phyloP scores from a whole-genome alignment of 2,113 vertebrate species.

The Bambusicola thoracicus region DNA sequence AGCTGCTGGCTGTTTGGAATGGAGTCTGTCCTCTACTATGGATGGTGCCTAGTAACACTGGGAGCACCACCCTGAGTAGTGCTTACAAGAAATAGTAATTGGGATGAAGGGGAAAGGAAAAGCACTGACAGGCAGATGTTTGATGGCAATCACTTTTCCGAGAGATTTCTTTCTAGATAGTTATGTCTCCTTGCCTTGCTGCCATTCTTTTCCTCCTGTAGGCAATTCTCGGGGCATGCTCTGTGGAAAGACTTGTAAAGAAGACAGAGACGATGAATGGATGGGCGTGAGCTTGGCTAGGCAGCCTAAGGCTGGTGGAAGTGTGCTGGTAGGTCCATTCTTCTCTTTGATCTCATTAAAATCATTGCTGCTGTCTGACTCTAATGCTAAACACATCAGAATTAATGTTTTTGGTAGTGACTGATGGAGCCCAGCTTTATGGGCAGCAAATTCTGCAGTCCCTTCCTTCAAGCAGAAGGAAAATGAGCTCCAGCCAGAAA shows the following conservation, averaged over 20 bases:
- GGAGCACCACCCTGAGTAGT: not conserved
- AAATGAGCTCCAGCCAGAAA: slow-evolving; percentile 5
- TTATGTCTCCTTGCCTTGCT: not conserved
- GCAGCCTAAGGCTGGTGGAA: slow-evolving; percentile 87
- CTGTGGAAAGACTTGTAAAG: slow-evolving; percentile 96
- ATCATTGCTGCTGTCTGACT: not conserved
- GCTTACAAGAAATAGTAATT: not conserved
- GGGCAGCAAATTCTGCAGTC: not conserved
- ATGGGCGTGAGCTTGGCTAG: slow-evolving; percentile 97
- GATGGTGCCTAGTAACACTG: not conserved
- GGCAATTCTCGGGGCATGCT: slow-evolving; percentile 84
- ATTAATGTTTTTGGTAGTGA: not conserved
- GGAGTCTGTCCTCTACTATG: not conserved
- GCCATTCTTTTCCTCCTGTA: slow-evolving; percentile 56
- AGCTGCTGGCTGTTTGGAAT: not conserved
- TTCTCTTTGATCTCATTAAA: not conserved
- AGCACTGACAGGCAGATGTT: not conserved
- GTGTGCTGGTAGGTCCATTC: slow-evolving; percentile 86
- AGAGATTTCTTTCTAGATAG: not conserved
- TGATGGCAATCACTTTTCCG: not conserved
- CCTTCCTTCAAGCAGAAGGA: slow-evolving; percentile 4
- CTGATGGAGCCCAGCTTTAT: not conserved
- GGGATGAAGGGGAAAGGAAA: not conserved
- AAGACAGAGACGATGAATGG: slow-evolving; percentile 94
- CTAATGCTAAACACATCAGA: not conserved